Evolutionary conservation across 2,888 invertebrate species (phyloP).

Genomic region (Eupithecia subfuscata): DNA sequence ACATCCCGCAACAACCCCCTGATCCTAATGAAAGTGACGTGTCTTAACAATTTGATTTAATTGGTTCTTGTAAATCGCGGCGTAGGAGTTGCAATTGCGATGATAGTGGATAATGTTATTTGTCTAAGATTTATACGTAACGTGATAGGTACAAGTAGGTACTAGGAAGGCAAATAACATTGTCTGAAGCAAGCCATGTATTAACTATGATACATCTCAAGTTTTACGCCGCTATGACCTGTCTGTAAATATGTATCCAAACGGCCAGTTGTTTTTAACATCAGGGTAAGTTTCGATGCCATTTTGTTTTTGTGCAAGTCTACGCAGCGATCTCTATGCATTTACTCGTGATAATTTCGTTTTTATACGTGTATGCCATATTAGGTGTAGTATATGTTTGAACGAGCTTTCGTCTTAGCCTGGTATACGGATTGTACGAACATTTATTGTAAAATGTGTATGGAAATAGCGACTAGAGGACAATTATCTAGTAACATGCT

Average conservation of each 20-base stretch:
- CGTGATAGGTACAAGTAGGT: slow-evolving; percentile 15
- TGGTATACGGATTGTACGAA: slow-evolving; percentile 70
- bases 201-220: slow-evolving; percentile 1
- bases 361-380: slow-evolving; percentile 65
- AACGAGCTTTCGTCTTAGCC: slow-evolving; percentile 81
- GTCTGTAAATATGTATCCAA: slow-evolving; percentile 40
- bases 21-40: slow-evolving; percentile 74
- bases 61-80: slow-evolving; percentile 16
- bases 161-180: slow-evolving; percentile 12
- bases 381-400: slow-evolving; percentile 74
- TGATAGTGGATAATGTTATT: not conserved
- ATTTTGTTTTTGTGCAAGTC: slow-evolving; percentile 29
- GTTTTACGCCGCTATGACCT: slow-evolving; percentile 23
- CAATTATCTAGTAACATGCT: slow-evolving; percentile 62
- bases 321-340: slow-evolving; percentile 34
- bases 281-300: slow-evolving; percentile 46
- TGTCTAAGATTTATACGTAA: slow-evolving; percentile 17
- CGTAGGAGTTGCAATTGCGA: slow-evolving; percentile 13
- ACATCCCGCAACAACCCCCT: slow-evolving; percentile 80
- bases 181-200: not conserved
- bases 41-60: slow-evolving; percentile 61
- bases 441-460: slow-evolving; percentile 54
- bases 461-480: slow-evolving; percentile 65
- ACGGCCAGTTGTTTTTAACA: slow-evolving; percentile 44
- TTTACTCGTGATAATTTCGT: slow-evolving; percentile 41